Evolutionary conservation across 2,797 vertebrate species (phyloP), one percentile per base, ranked within the genome.

Genomic region (Ispidina picta): DNA sequence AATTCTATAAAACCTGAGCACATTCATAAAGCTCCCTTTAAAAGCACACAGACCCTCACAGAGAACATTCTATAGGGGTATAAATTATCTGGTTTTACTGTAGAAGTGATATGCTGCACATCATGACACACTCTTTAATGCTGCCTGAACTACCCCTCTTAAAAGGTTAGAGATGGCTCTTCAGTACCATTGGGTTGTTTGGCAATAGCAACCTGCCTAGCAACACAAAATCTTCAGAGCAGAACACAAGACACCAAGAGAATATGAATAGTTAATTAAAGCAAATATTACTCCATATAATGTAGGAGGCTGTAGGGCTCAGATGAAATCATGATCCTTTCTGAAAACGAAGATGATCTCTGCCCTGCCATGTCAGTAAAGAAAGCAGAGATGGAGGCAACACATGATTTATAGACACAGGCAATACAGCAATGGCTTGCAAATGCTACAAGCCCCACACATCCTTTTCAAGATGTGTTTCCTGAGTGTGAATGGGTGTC

Each of bases 21-120:
- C 58, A 94, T 91, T 77, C 75, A 94, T 80, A 91, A 92, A 82
- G 46, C 21, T 84, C 19, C 26, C 23, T 90, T 84, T 56, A 68
- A 91, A 83, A 84, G 25, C 54, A 68, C 22, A 59, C 21, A 79
- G 78, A 51, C 15, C 46, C 55, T 78, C 81, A 69, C 0, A 35
- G 71, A 83, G 31, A 15, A 13, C 1, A 0, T 41, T 92, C 81
- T 54, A 35, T 29, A 60, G 64, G 37, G 3, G 1, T 35, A 68
- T 84, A 83, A 92, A 86, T 82, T 64, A 82, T 51, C n/a, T 1
- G 4, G 46, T 4, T 92, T 88, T 54, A 62, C 17, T 0, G 0
- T 3, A 64, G 56, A 90, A 86, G 29, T 23, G 21, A 16, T 79
- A 15, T 16, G 12, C 41, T 43, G 51, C 58, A 54, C 19, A 60